Conservation (phyloP, 2,888 invertebrate genomes). For the Caradrina kadenii region DNA sequence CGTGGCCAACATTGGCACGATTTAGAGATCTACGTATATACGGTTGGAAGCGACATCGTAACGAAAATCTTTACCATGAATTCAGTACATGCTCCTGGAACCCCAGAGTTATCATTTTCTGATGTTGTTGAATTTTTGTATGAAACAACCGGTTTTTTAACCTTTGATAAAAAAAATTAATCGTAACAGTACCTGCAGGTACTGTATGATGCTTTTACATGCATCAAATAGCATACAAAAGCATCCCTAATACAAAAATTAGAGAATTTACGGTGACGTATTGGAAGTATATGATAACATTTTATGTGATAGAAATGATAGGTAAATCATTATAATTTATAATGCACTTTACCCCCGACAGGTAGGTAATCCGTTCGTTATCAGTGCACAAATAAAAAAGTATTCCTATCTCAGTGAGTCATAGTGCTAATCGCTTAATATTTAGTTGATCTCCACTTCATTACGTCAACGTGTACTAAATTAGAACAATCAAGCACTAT, state of each 20-base stretch:
- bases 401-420: constrained; percentile 26
- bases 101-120: too few species aligned
- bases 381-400: constrained; percentile 17
- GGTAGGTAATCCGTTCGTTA: background rate
- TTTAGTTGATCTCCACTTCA: constrained; percentile 45
- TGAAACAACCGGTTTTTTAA: too few species aligned
- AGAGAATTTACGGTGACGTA: background rate
- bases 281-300: background rate
- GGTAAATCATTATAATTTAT: background rate
- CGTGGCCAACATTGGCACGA: constrained; percentile 37
- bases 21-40: constrained; percentile 15
- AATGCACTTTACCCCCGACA: constrained; percentile 8
- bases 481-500: constrained; percentile 18
- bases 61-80: too few species aligned
- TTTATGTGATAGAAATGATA: constrained; percentile 4
- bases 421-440: constrained; percentile 23
- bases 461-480: constrained; percentile 14
- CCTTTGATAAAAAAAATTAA: too few species aligned
- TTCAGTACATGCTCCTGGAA: too few species aligned
- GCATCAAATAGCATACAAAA: too few species aligned
- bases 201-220: too few species aligned
- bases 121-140: too few species aligned
- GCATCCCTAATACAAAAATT: background rate
- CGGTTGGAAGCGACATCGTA: constrained; percentile 1
- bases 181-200: too few species aligned